phyloP scores from a whole-genome alignment of 2,113 vertebrate genomes.

The Peromyscus leucopus region DNA sequence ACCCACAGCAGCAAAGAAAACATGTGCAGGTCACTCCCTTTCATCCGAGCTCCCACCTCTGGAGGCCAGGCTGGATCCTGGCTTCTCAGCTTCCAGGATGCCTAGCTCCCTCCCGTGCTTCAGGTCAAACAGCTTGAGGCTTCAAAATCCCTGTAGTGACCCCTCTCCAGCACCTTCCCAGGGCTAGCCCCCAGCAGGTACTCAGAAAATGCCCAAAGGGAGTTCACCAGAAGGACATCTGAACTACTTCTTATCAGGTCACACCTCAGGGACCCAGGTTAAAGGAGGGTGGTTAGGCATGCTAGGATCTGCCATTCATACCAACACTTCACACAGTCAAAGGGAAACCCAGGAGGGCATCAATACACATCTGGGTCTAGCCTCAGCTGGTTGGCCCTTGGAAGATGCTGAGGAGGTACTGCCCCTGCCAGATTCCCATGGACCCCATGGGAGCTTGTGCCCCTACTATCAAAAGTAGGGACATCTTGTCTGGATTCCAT shows the following conservation, averaged over 20 bases:
- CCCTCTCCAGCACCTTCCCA: rapidly evolving
- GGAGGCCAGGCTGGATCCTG: neutral
- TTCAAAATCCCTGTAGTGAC: neutral
- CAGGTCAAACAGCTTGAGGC: neutral
- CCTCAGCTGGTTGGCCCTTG: neutral
- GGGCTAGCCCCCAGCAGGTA: no score
- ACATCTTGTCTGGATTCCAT: neutral
- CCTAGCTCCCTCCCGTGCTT: neutral
- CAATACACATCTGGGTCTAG: neutral
- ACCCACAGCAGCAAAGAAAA: neutral
- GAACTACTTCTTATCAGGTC: neutral
- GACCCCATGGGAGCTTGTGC: neutral
- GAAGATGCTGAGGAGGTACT: neutral
- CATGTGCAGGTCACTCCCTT: neutral
- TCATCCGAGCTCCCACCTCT: neutral
- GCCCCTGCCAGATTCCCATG: rapidly evolving
- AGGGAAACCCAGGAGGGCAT: neutral
- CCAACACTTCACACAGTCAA: neutral
- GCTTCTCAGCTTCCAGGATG: neutral
- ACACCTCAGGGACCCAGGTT: neutral
- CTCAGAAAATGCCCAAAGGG: neutral
- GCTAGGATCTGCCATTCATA: neutral
- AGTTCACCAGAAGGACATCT: neutral
- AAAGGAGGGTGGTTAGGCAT: no score
- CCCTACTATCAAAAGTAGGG: neutral